Evolutionary conservation across 1,140 invertebrate species (phyloP).

Genomic region (Caenorhabditis tropicalis): DNA sequence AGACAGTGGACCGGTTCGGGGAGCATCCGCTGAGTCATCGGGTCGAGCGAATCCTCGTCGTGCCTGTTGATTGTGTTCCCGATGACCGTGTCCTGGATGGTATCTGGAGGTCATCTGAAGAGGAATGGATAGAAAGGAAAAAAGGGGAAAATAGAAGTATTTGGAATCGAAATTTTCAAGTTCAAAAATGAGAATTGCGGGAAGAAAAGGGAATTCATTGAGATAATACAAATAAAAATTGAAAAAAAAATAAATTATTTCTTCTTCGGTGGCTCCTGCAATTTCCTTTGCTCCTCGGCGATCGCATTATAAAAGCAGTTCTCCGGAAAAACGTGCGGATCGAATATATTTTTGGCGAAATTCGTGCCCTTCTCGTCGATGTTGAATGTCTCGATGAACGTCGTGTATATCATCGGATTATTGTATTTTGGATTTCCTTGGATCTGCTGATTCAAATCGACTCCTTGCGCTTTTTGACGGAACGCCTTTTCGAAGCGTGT

Average conservation of each 20-base stretch:
- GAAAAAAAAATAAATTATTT: background rate
- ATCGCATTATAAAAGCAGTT: conserved; percentile 27
- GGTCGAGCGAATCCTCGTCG: conserved; percentile 15
- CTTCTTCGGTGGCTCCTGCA: background rate
- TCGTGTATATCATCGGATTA: conserved; percentile 34
- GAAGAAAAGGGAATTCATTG: background rate
- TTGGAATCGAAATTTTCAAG: background rate
- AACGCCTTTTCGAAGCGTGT: background rate
- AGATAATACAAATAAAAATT: background rate
- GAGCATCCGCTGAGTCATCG: conserved; percentile 42
- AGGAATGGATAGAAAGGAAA: background rate
- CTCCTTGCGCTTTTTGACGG: background rate
- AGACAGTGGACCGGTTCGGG: conserved; percentile 52
- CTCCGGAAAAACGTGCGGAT: conserved; percentile 34
- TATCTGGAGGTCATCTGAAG: background rate
- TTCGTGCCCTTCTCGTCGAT: conserved; percentile 42
- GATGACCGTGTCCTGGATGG: conserved; percentile 1
- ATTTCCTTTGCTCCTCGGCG: background rate
- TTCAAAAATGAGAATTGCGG: background rate
- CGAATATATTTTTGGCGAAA: conserved; percentile 13
- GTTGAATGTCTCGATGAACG: conserved; percentile 31
- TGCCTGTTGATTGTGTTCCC: background rate
- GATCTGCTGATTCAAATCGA: background rate
- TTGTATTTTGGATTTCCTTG: conserved; percentile 9
- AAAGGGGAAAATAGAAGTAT: background rate